Base-by-base conservation (phyloP, 2,797 vertebrate genomes). In the Anas capensis region DNA sequence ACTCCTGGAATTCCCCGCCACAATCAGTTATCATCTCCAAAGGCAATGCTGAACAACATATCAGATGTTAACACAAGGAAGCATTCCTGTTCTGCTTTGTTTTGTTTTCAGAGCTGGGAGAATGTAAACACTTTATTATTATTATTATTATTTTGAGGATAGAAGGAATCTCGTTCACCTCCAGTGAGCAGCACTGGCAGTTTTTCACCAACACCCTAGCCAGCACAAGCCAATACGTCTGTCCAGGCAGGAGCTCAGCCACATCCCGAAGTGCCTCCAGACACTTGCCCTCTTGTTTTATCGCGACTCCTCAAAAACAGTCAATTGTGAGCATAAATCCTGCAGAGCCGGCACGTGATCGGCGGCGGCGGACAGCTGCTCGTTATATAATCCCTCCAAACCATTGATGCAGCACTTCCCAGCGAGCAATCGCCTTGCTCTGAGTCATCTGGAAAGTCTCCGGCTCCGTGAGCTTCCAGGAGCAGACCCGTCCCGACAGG, bases 381-480 rank as follows among this genome's bases (percentile, higher is more conserved):
- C 61, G 57, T 96, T 97, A 97, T 44, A 90, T 95, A 95, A 96
- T 76, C 90, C 73, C 86, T 86, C 56, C 77, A 77, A 82, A 93
- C 8, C 71, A 61, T 94, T 92, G 95, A 95, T 87, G 60, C 86
- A 92, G 86, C 92, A 95, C 53, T 87, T 90, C 84, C 82, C 33
- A 4, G 78, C 7, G 10, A 84, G 51, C 86, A 29, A 24, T 71
- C 4, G 0, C 51, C 90, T 66, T 91, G 64, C 64, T 76, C 78
- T 92, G 93, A 97, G 83, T 96, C 96, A 96, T 49, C 78, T 82
- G 86, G 56, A 92, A 93, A 92, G 83, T 90, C 77, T 95, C 95
- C 5, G 71, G 92, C 92, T 80, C 90, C 40, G 83, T 79, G 90
- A 95, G 95, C 93, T 94, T 95, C 93, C 95, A 95, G 90, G 95